phyloP scores from a whole-genome alignment of 2,113 vertebrate genomes.

The Gadus chalcogrammus region DNA sequence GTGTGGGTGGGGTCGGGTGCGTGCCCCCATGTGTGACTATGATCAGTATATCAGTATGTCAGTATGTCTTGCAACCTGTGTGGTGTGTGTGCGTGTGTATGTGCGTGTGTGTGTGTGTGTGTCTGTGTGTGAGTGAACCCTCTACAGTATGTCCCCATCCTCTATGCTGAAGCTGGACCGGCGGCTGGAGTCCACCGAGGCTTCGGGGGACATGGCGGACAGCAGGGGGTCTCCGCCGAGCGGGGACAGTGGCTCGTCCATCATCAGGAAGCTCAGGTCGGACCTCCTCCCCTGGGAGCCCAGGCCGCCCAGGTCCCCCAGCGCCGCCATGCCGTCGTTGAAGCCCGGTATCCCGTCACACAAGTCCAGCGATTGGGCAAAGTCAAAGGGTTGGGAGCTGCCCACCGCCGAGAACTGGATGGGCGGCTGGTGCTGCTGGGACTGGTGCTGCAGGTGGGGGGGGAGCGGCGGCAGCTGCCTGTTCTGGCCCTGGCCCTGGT shows the following conservation, averaged over 20 bases:
- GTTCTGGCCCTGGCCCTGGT: conserved; percentile 61
- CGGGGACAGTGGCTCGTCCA: conserved; percentile 91
- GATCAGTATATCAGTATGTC: neutral
- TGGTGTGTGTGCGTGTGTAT: conserved; percentile 22
- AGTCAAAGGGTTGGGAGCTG: conserved; percentile 83
- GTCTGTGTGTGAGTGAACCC: conserved; percentile 44
- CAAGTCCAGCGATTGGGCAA: conserved; percentile 83
- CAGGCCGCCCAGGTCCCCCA: conserved; percentile 78
- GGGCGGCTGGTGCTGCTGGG: conserved; percentile 75
- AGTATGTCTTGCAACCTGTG: neutral
- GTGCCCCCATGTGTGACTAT: conserved; percentile 14
- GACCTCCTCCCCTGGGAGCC: conserved; percentile 81
- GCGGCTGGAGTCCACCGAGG: conserved; percentile 93
- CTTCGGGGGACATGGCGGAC: conserved; percentile 90
- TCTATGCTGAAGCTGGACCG: conserved; percentile 99
- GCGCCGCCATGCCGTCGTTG: conserved; percentile 78
- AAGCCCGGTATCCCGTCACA: conserved; percentile 79
- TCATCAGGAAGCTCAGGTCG: conserved; percentile 87
- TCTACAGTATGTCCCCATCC: conserved; percentile 88
- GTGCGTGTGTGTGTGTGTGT: conserved; percentile 8
- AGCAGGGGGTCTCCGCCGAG: conserved; percentile 90
- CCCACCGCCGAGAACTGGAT: conserved; percentile 73
- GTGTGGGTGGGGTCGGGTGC: neutral
- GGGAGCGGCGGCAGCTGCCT: conserved; percentile 63
- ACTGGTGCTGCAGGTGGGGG: conserved; percentile 66